Conservation (phyloP, 2,797 vertebrate species). For the Enteromius trimaculatus region DNA sequence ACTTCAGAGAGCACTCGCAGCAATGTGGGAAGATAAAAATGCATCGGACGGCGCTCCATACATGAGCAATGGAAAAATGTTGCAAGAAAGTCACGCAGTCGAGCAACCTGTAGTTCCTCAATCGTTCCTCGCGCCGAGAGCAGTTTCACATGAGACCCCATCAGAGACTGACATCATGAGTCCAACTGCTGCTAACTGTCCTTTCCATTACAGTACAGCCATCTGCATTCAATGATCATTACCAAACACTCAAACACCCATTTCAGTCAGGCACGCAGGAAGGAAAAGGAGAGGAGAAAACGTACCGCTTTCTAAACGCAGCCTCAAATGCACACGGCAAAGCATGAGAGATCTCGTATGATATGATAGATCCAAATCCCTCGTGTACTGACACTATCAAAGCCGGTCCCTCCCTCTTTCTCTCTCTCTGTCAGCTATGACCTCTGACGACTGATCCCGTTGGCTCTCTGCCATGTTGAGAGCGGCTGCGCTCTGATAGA, state of each 20-base stretch:
- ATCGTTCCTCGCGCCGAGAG: neutral
- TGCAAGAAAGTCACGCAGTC: neutral
- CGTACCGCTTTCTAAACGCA: slow-evolving; percentile 61
- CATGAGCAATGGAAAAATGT: slow-evolving; percentile 29
- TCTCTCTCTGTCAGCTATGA: slow-evolving; percentile 30
- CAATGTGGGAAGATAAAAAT: slow-evolving; percentile 21
- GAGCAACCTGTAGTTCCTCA: neutral
- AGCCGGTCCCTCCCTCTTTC: slow-evolving; percentile 33
- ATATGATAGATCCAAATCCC: neutral
- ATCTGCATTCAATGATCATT: neutral
- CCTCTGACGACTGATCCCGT: slow-evolving; percentile 60
- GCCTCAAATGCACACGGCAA: slow-evolving; percentile 6
- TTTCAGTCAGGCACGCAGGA: neutral
- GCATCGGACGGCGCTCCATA: neutral
- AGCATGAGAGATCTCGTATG: neutral
- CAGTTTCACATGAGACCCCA: slow-evolving; percentile 9
- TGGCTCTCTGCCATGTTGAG: slow-evolving; percentile 62
- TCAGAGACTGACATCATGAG: slow-evolving; percentile 14
- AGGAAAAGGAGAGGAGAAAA: slow-evolving; percentile 36
- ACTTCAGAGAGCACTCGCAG: slow-evolving; percentile 22
- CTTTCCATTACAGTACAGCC: neutral
- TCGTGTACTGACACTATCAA: neutral
- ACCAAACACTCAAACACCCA: neutral
- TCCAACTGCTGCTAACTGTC: neutral
- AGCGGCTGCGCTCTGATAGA: slow-evolving; percentile 60